Evolutionary conservation across 2,888 invertebrate species (phyloP).

Genomic region (Eupithecia abbreviata): DNA sequence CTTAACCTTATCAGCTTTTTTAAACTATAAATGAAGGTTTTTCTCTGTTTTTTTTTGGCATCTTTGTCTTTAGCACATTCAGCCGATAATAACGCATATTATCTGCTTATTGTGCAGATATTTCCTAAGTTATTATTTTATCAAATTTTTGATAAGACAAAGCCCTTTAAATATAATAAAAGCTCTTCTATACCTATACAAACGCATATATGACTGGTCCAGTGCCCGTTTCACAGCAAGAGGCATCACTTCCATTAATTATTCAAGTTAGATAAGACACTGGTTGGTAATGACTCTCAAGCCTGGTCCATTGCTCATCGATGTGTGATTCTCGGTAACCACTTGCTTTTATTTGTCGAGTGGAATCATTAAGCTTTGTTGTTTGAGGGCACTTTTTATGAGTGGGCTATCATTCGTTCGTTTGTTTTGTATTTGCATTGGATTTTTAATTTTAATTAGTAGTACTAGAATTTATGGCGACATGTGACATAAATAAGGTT

Average conservation of each 20-base stretch:
- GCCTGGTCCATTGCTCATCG: conserved; percentile 76
- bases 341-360: conserved; percentile 65
- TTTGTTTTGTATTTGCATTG: conserved; percentile 22
- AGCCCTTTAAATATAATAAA: neutral
- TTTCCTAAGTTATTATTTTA: neutral
- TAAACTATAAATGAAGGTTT: neutral
- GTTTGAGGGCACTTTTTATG: conserved; percentile 39
- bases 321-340: conserved; percentile 61
- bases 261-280: conserved; percentile 82
- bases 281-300: conserved; percentile 78
- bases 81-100: neutral
- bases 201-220: conserved; percentile 16
- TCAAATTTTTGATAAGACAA: neutral
- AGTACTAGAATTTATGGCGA: neutral
- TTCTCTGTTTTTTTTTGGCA: neutral
- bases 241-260: conserved; percentile 82
- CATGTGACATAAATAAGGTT: neutral
- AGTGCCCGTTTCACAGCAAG: conserved; percentile 69
- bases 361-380: conserved; percentile 67
- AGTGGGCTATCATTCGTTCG: conserved; percentile 30
- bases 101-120: neutral
- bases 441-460: conserved; percentile 15
- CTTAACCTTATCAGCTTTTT: neutral
- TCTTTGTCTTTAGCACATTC: neutral
- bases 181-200: conserved; percentile 6